A percentile compares a stretch with the other conserved stretches of the same genome.
Conservation (phyloP, 2,113 vertebrate genomes). For the Chionodraco myersi region DNA sequence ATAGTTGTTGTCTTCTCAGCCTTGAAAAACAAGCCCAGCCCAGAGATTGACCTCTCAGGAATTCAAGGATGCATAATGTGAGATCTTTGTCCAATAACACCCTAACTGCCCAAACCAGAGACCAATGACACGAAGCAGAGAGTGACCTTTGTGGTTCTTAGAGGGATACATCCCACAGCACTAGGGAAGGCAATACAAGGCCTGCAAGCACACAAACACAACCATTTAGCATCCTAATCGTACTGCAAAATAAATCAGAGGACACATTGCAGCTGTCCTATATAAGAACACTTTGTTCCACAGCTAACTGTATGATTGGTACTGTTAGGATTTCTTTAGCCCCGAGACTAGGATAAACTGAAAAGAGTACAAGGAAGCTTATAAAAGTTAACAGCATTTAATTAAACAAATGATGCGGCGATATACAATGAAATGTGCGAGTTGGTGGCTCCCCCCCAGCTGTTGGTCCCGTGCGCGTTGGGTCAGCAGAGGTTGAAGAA, state of each 20-base stretch:
- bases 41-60: background rate
- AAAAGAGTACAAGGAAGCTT: no score
- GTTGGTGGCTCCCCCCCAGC: no score
- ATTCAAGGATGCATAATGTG: slow-evolving; percentile 6
- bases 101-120: slow-evolving; percentile 4
- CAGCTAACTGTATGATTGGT: background rate
- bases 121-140: slow-evolving; percentile 1
- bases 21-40: slow-evolving; percentile 14
- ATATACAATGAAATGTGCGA: no score
- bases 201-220: background rate
- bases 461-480: no score
- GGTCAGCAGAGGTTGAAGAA: no score
- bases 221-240: no score
- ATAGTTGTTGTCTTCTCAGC: slow-evolving; percentile 9
- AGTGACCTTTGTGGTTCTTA: slow-evolving; percentile 31
- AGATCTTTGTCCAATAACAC: slow-evolving; percentile 51
- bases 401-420: no score
- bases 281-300: background rate
- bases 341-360: no score
- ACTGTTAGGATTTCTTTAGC: no score
- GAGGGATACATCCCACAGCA: slow-evolving; percentile 2
- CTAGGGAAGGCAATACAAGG: background rate
- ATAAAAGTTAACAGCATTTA: no score
- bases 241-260: background rate
- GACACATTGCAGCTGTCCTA: background rate